Evolutionary conservation across 2,888 invertebrate species (phyloP), one percentile per base, ranked within the genome.

Genomic region (Malacosoma neustria): DNA sequence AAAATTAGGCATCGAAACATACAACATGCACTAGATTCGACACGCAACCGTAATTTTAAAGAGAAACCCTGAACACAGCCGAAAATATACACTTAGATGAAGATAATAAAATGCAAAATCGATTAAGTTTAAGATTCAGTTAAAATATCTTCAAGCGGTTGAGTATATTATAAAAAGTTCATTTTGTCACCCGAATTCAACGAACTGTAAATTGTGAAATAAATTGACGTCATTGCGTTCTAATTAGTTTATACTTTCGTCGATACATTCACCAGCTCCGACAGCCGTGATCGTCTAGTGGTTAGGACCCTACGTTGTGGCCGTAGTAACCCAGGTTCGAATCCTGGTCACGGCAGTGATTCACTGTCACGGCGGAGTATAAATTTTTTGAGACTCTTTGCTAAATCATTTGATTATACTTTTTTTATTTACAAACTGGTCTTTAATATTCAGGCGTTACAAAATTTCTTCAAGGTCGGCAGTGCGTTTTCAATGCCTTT

Each of bases 241-340:
- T 36, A 34, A 37, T 39, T 4, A 40, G 30, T 12, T 1, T 35
- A 34, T 13, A 37, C 42, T 51, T 63, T 59, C 32, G 41, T 12
- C 6, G 12, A 2, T 3, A 11, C 11, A 1, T 3, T 39, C 57
- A 65, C 33, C 55, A 61, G 73, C 74, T 72, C 66, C 71, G 61
- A 42, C 61, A 87, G 89, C 89, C 89, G 89, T 89, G 89, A 89
- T 90, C 89, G 89, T 90, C 88, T 89, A 89, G 90, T 90, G 89
- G 89, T 90, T 89, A 89, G 89, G 88, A 89, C 89, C 86, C 88
- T 88, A 88, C 89, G 89, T 89, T 89, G 89, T 89, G 90, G 90
- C 90, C 90, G 90, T 89, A 89, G 89, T 89, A 90, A 90, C 90
- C 90, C 90, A 89, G 89, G 89, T 89, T 89, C 88, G 89, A 89